Evolutionary conservation across 2,888 invertebrate genomes (phyloP).

Genomic region (Aromia moschata): DNA sequence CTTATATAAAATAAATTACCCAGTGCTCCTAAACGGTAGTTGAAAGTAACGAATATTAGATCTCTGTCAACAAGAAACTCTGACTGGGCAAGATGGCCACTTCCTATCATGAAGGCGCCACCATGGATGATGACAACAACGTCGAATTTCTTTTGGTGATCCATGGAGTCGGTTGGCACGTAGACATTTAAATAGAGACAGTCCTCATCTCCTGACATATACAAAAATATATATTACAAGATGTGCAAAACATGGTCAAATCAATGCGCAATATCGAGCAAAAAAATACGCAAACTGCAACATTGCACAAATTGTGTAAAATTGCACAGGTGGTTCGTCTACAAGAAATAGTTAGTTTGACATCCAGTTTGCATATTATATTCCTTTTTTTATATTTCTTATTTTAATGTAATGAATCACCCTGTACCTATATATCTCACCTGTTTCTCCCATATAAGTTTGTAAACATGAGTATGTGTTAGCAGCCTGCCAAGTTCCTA

Average conservation of each 20-base stretch:
- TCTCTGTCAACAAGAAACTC: constrained; percentile 58
- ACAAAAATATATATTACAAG: neutral
- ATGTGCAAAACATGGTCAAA: neutral
- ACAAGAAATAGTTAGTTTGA: too few relatives aligned
- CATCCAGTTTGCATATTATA: too few relatives aligned
- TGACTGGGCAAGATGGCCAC: constrained; percentile 61
- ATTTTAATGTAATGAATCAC: too few relatives aligned
- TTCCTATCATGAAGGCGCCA: constrained; percentile 62
- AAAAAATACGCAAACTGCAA: too few relatives aligned
- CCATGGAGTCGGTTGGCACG: constrained; percentile 65
- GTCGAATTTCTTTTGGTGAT: constrained; percentile 56
- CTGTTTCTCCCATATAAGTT: neutral
- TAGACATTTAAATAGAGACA: constrained; percentile 73
- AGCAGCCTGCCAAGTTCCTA: constrained; percentile 73
- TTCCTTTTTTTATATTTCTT: too few relatives aligned
- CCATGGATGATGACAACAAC: constrained; percentile 64
- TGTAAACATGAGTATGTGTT: neutral
- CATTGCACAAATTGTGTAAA: too few relatives aligned
- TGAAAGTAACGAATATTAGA: constrained; percentile 52
- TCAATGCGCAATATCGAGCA: too few relatives aligned
- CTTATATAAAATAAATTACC: too few relatives aligned
- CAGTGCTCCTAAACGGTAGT: constrained; percentile 54
- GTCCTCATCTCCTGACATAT: constrained; percentile 68
- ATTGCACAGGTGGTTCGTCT: too few relatives aligned
- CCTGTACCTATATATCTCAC: too few relatives aligned